Evolutionary conservation across 2,113 vertebrate genomes (phyloP), one percentile per base, ranked within the genome.

Genomic region (Leucopsar rothschildi): DNA sequence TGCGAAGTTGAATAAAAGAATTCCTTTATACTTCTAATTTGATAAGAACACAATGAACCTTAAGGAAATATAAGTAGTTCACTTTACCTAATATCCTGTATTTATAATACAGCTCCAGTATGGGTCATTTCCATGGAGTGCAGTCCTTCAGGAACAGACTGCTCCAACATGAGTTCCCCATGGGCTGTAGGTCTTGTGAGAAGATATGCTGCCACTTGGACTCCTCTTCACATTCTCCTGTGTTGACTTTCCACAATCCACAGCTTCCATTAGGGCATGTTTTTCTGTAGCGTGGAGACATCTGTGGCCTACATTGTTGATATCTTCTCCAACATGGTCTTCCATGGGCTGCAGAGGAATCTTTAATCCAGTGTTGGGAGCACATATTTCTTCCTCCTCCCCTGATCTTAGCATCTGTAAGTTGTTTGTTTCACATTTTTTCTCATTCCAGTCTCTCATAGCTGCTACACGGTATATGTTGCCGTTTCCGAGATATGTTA

Each of bases 251-350:
- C 27, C 18, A 70, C 9, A 71, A 4, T 14, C 31, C 35, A 28
- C 10, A 49, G 6, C 39, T 73, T 78, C 17, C 28, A 63, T 52
- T 40, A 71, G 25, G 11, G 15, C 4, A 28, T 6, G 0, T 9
- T 55, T 40, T 77, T 11, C 16, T 72, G 21, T 64, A 6, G 2
- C 6, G 8, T 25, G 14, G 20, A 8, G 19, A 37, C 0, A 0
- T 60, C 24, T 35, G 17, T 12, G 20, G 44, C 6, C 5, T 49
- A 19, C 1, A 49, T 11, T 11, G 8, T 57, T 12, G 23, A 27
- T 31, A 24, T 72, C 11, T 66, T 9, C 19, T 40, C 19, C 57
- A 88, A 2, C 0, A 3, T 23, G 5, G 15, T 66, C 18, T 63
- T 44, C 5, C 8, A 15, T 33, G 40, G 15, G 9, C 40, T 76